Evolutionary conservation across 2,797 vertebrate genomes (phyloP).

Genomic region (Sebastes kiyomatsui): DNA sequence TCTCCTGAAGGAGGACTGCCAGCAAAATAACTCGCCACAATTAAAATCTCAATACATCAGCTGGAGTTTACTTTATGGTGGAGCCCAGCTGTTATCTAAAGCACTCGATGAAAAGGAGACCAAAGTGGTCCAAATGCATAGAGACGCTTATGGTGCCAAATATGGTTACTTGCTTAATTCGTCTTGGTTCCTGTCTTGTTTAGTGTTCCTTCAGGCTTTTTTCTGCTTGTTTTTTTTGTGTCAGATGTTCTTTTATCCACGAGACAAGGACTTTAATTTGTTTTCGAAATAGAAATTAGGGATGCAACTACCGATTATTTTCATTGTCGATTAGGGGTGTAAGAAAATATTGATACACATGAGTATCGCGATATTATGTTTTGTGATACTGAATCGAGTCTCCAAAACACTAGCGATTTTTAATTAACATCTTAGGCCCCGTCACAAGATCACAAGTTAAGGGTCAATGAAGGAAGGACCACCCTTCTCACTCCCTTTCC

Average conservation of each 20-base stretch:
- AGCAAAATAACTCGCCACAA: constrained; percentile 70
- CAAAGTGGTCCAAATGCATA: constrained; percentile 27
- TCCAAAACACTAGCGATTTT: no score
- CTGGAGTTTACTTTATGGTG: constrained; percentile 68
- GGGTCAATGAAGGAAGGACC: no score
- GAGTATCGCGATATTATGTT: no score
- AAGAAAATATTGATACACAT: no score
- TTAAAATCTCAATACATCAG: constrained; percentile 80
- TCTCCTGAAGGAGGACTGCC: constrained; percentile 60
- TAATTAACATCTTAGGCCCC: no score
- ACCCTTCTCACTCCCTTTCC: no score
- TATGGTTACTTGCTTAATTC: constrained; percentile 9
- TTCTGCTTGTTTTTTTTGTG: background rate
- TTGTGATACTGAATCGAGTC: no score
- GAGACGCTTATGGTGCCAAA: constrained; percentile 4
- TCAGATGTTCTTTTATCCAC: background rate
- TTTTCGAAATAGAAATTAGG: background rate
- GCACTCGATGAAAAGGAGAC: constrained; percentile 40
- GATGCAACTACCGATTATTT: no score
- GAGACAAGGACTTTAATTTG: background rate
- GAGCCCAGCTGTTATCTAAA: constrained; percentile 50
- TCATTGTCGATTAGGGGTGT: no score
- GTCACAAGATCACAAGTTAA: no score
- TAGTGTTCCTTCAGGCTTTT: background rate
- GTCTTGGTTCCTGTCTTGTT: constrained; percentile 16